Evolutionary conservation across 2,797 vertebrate genomes (phyloP), one percentile per base, ranked within the genome.

Genomic region (Chaunax sp.): DNA sequence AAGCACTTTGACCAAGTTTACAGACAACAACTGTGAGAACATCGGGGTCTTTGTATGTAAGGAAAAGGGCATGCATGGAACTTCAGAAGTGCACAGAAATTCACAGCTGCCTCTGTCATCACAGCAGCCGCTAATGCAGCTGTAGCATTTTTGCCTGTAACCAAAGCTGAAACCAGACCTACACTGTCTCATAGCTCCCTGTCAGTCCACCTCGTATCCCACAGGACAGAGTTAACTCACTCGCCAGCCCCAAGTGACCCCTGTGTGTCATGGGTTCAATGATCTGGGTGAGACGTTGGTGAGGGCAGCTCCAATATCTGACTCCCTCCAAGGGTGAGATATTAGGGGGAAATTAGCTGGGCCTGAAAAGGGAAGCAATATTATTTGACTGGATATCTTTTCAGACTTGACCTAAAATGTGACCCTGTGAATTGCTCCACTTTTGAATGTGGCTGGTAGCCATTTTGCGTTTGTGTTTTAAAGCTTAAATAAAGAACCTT

Each of bases 81-180:
- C 64, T 46, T 56, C 76, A 66, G 43, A 49, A 43, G 44, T 50
- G 66, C 51, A 50, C 30, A 47, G 58, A 66, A 61, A 82, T 41
- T 73, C 68, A 62, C 83, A 87, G 87, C 87, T 86, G 85, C 65
- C 57, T 78, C 87, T 81, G 71, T 86, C 82, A 73, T 85, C 83
- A 50, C 44, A 13, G 62, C 56, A 23, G 71, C 51, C 57, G 64
- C 77, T 64, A 64, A 61, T 78, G 82, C 84, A 88, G 87, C 85
- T 81, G 84, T 78, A 80, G 69, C 69, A 62, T 69, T 79, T 88
- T 57, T 79, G 72, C 63, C 22, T 46, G 84, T 72, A 90, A 90
- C 84, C 75, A 53, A 82, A 90, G 67, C 80, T 81, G 90, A 90
- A 90, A 93, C 82, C 75, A 82, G 80, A 91, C 63, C 89, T 68